Conservation (phyloP, 2,888 invertebrate genomes). For the Leptinotarsa rubiginosa region DNA sequence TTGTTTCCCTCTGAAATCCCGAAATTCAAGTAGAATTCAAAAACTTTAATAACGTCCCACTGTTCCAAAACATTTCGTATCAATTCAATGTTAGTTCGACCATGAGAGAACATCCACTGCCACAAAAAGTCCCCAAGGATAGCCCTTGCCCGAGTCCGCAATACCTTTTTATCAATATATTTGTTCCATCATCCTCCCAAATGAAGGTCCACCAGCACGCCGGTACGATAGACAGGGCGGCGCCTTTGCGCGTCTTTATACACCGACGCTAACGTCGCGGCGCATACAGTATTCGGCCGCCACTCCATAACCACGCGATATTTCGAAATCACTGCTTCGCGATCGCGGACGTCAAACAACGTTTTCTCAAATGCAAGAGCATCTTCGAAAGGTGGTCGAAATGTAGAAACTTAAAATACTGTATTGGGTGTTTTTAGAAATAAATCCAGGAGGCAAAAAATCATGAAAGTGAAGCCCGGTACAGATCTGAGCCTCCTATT, state of each 20-base stretch:
- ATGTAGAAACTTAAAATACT: neutral
- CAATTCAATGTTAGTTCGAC: slow-evolving; percentile 1
- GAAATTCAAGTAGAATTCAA: too few relatives aligned
- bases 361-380: neutral
- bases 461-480: neutral
- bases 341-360: neutral
- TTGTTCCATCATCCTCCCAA: slow-evolving; percentile 17
- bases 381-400: neutral
- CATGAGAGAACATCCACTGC: slow-evolving; percentile 5
- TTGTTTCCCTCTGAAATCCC: too few relatives aligned
- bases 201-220: slow-evolving; percentile 36
- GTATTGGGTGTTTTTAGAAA: neutral
- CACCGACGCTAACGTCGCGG: slow-evolving; percentile 61
- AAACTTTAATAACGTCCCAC: too few relatives aligned
- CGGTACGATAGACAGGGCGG: slow-evolving; percentile 57
- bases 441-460: neutral
- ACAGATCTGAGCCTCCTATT: neutral
- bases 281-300: slow-evolving; percentile 59
- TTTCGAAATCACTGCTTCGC: slow-evolving; percentile 12
- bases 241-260: slow-evolving; percentile 59
- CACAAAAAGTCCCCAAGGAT: slow-evolving; percentile 17
- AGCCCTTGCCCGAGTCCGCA: slow-evolving; percentile 3
- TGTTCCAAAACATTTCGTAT: neutral
- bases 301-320: slow-evolving; percentile 66
- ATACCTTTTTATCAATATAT: slow-evolving; percentile 19